Conservation (phyloP, 2,797 vertebrate genomes). For the Hephaestus fuliginosus region DNA sequence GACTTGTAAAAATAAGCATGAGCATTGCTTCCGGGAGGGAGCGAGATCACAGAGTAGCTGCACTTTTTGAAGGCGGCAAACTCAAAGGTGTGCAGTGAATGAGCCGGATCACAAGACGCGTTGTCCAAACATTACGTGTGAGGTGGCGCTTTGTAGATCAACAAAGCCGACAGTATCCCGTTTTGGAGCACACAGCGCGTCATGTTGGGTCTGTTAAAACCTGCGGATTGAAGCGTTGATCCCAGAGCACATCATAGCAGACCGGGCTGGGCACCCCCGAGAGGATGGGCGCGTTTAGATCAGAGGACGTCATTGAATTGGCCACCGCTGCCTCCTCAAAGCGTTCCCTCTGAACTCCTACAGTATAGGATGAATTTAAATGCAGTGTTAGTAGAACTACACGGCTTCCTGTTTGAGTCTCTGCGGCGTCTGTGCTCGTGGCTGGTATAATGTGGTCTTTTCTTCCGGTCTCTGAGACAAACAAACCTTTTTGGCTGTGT, state of each 20-base stretch:
- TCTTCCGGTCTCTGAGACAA: conserved; percentile 17
- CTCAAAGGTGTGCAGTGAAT: conserved; percentile 36
- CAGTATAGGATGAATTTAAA: conserved; percentile 13
- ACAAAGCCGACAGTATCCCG: background rate
- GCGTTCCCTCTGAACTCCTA: background rate
- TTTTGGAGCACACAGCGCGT: conserved; percentile 2
- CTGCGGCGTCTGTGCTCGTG: background rate
- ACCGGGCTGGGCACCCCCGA: no score
- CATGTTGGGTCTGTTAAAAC: conserved; percentile 12
- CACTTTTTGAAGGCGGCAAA: conserved; percentile 43
- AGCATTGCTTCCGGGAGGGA: background rate
- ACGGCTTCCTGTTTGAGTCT: conserved; percentile 5
- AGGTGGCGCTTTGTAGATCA: conserved; percentile 46
- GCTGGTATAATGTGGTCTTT: background rate
- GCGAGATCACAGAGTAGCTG: conserved; percentile 12
- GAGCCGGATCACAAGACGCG: conserved; percentile 37
- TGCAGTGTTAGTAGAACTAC: background rate
- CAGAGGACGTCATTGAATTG: conserved; percentile 4
- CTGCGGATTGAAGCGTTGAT: conserved; percentile 31
- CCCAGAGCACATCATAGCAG: conserved; percentile 17
- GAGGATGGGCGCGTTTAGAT: conserved; percentile 12
- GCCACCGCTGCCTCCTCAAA: background rate
- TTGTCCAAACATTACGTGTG: conserved; percentile 22
- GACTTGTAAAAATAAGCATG: no score
- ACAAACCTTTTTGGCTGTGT: background rate